These are phyloP conservation scores for Heliconius eleuchia DNA, from an alignment of 1,140 invertebrate genomes.

Conservation along the genomic window DNA sequence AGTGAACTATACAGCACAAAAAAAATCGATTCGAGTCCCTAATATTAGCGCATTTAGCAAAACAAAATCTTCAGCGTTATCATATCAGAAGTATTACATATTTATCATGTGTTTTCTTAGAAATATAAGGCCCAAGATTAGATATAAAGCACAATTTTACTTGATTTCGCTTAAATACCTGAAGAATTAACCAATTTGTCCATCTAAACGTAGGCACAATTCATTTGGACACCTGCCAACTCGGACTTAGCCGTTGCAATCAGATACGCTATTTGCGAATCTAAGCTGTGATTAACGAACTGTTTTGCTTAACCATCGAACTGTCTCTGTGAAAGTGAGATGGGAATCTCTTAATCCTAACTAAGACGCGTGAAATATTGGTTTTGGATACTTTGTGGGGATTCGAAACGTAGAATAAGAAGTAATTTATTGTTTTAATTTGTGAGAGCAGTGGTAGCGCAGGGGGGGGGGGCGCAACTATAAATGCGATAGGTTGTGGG, in stretches of 20 bases:
- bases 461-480: too few species aligned
- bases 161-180: neutral
- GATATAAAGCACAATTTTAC: too few species aligned
- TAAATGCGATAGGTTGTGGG: too few species aligned
- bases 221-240: conserved; percentile 35
- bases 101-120: too few species aligned
- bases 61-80: too few species aligned
- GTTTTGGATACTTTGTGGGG: neutral
- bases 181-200: neutral
- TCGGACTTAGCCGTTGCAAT: conserved; percentile 29
- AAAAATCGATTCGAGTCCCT: too few species aligned
- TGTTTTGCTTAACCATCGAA: conserved; percentile 25
- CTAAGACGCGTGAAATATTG: conserved; percentile 19
- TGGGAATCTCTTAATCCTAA: conserved; percentile 16
- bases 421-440: neutral
- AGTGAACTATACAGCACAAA: too few species aligned
- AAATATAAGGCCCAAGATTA: too few species aligned
- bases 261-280: conserved; percentile 39
- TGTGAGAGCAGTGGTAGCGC: neutral
- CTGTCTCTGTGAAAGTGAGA: conserved; percentile 21
- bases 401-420: neutral
- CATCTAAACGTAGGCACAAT: conserved; percentile 6
- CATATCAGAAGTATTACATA: too few species aligned
- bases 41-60: too few species aligned
- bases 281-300: conserved; percentile 38